phyloP scores from a whole-genome alignment of 2,888 invertebrate genomes.

The Azorinus chamasolen region DNA sequence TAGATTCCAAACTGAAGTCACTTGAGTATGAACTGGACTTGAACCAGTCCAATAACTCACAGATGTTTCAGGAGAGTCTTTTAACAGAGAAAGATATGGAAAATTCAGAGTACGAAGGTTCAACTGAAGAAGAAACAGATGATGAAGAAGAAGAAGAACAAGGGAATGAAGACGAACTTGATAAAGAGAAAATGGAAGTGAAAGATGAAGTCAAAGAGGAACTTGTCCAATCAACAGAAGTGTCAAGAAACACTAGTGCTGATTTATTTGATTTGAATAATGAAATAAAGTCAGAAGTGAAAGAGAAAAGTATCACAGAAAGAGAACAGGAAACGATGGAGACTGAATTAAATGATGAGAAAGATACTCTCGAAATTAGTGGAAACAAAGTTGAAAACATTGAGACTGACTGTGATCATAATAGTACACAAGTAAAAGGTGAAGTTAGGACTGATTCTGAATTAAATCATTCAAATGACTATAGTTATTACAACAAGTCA shows the following conservation, averaged over 20 bases:
- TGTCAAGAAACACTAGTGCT: too few species aligned
- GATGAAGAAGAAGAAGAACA: slow-evolving; percentile 16
- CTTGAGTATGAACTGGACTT: slow-evolving; percentile 55
- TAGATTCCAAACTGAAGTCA: slow-evolving; percentile 57
- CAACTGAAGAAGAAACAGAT: slow-evolving; percentile 31
- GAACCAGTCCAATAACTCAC: slow-evolving; percentile 46
- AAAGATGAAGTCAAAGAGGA: too few species aligned
- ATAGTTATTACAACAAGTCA: too few species aligned
- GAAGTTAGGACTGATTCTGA: not conserved
- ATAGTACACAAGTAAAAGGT: not conserved
- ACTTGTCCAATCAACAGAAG: too few species aligned
- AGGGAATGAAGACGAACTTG: not conserved
- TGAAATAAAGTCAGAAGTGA: too few species aligned
- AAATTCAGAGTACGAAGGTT: slow-evolving; percentile 14
- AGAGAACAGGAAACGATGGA: too few species aligned
- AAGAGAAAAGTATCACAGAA: too few species aligned
- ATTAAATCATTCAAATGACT: too few species aligned
- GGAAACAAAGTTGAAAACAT: not conserved
- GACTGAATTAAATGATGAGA: not conserved
- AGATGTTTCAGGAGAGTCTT: slow-evolving; percentile 53
- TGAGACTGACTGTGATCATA: not conserved
- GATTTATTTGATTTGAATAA: too few species aligned
- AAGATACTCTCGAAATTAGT: slow-evolving; percentile 1
- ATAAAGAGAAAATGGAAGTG: too few species aligned
- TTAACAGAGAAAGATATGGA: slow-evolving; percentile 26